Evolutionary conservation across 23 tunicate species (phyloP).

Genomic region (Halocynthia aurantium): DNA sequence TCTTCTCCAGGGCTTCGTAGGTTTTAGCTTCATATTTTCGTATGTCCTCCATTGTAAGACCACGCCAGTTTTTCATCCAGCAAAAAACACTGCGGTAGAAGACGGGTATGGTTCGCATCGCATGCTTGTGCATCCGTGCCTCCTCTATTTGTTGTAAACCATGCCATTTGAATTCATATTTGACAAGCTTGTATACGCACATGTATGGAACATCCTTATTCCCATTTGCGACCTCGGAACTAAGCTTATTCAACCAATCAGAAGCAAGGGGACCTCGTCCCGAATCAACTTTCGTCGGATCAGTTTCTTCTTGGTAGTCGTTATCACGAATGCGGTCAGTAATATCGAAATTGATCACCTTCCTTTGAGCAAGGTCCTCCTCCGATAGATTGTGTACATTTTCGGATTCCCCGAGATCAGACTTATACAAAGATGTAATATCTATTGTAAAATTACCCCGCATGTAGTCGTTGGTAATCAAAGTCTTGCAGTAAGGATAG

Average conservation of each 20-base stretch:
- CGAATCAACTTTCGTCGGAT: conserved; percentile 29
- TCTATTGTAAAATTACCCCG: conserved; percentile 33
- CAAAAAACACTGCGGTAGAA: conserved; percentile 5
- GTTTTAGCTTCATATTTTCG: not conserved
- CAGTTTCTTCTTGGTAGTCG: conserved; percentile 35
- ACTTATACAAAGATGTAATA: conserved; percentile 21
- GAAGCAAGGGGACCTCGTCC: conserved; percentile 30
- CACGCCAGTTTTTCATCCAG: conserved; percentile 12
- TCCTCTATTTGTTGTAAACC: conserved; percentile 9
- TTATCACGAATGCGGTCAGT: conserved; percentile 19
- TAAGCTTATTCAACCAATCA: conserved; percentile 45
- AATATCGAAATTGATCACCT: conserved; percentile 35
- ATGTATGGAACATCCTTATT: conserved; percentile 3
- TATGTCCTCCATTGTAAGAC: conserved; percentile 6
- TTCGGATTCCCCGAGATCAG: conserved; percentile 49
- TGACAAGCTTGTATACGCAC: conserved; percentile 19
- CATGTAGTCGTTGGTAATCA: conserved; percentile 56
- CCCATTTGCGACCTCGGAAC: conserved; percentile 21
- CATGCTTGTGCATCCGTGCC: not conserved
- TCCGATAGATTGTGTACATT: conserved; percentile 39
- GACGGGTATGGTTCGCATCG: not conserved
- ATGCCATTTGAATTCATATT: conserved; percentile 7
- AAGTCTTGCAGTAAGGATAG: conserved; percentile 65
- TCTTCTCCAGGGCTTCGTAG: not conserved
- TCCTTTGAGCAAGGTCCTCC: conserved; percentile 29